Evolutionary conservation across 2,113 vertebrate genomes (phyloP), one percentile per base, ranked within the genome.

Genomic region (Emydura subglobosa): DNA sequence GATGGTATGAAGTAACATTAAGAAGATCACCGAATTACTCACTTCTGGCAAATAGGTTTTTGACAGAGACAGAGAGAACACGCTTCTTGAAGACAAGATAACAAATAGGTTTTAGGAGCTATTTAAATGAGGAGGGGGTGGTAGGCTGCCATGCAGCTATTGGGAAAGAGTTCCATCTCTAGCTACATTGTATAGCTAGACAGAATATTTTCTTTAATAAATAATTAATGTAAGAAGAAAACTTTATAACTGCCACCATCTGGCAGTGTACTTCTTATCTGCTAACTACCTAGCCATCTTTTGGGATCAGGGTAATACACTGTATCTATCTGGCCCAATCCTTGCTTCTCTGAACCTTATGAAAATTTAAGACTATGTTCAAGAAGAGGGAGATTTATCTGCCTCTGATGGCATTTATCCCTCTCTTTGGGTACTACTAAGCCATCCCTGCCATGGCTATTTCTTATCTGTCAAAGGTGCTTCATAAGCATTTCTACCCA

Each of bases 81-180:
- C 24, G 47, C 42, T 78, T 78, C 42, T 78, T 47, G 24, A 14
- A 44, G 74, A 21, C 24, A 78, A 9, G 31, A 49, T 9, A 17
- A 3, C 21, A 19, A 65, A 2, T 9, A 5, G 0, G 29, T 29
- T 29, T 12, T 5, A 1, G 61, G 22, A 34, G 42, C 2, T 17
- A 5, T 3, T 6, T 29, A 7, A 3, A 24, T 19, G 24, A 7
- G 14, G 9, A 9, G 74, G 42, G 42, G 13, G 42, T 76, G 74
- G 24, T 12, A 78, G 74, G 24, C 21, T 12, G 13, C 42, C 74
- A 78, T 47, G 44, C 12, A 42, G 42, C 22, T 27, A 78, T 78
- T 47, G 22, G 65, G 19, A 47, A 76, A 24, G 42, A 76, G 5
- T 19, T 25, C 49, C 2, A 0, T 0, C 25, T 13, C 72, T 78